Evolutionary conservation across 1,140 invertebrate genomes (phyloP).

Genomic region (Hyles euphorbiae): DNA sequence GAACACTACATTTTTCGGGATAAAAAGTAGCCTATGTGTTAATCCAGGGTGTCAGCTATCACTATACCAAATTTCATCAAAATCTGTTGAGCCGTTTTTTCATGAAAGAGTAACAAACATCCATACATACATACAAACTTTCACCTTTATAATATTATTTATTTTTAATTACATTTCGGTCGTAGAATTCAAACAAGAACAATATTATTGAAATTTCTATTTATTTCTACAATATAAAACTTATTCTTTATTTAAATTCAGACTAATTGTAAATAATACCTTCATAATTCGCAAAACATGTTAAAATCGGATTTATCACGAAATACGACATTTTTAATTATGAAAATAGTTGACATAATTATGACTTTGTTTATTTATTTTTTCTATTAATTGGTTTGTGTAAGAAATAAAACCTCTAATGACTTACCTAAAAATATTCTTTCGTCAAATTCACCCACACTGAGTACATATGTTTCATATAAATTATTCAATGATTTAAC

Average conservation of each 20-base stretch:
- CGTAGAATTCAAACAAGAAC: not conserved
- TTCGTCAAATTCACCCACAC: slow-evolving; percentile 97
- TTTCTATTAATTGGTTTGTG: not conserved
- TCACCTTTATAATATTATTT: too few species aligned
- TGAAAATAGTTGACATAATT: not conserved
- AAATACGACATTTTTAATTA: slow-evolving; percentile 30
- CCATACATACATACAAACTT: too few species aligned
- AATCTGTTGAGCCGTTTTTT: too few species aligned
- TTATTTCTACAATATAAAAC: slow-evolving; percentile 6
- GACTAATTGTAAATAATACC: slow-evolving; percentile 2
- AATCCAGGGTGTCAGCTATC: too few species aligned
- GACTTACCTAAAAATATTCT: slow-evolving; percentile 90
- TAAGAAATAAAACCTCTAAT: slow-evolving; percentile 6
- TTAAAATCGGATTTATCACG: slow-evolving; percentile 39
- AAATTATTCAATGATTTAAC: slow-evolving; percentile 89
- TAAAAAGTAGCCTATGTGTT: too few species aligned
- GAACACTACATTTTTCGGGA: too few species aligned
- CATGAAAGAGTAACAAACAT: too few species aligned
- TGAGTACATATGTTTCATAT: slow-evolving; percentile 95
- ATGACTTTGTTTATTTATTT: not conserved
- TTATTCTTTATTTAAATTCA: not conserved
- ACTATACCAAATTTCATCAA: too few species aligned
- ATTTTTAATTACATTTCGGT: not conserved
- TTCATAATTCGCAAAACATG: slow-evolving; percentile 35
- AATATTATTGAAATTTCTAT: slow-evolving; percentile 1